Base-by-base conservation (phyloP, 2,797 vertebrate species). In the Botia kubotai region DNA sequence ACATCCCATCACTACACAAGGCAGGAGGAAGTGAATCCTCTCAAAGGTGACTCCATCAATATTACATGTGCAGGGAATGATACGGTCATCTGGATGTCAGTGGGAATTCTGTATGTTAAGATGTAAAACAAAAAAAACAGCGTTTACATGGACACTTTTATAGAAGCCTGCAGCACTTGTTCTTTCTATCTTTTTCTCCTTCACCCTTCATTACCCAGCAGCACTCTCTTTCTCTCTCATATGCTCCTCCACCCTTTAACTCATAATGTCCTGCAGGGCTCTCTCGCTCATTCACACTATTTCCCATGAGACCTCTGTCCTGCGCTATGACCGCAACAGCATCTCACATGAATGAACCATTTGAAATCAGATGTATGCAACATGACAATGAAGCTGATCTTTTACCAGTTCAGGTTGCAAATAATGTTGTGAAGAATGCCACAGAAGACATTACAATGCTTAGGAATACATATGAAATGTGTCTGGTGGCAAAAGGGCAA, bases 161-260 rank as follows among this genome's bases (percentile, higher is more conserved):
- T 83, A 70, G 33, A 79, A 82, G 83, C 88, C 83, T 80, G 80
- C 36, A 77, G 87, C 85, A 50, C 82, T 88, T 72, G 79, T 86
- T 86, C 82, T 33, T 75, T 82, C 62, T 89, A 80, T 85, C 86
- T 88, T 88, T 90, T 86, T 88, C 87, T 84, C 84, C 85, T 87
- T 86, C 86, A 66, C 83, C 82, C 75, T 79, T 87, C 60, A 83
- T 88, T 83, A 85, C 79, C 86, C 81, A 19, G 74, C 60, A 67
- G 82, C 84, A 58, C 57, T 80, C 79, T 75, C 60, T 84, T 79
- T 80, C 86, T 81, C 77, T 48, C 72, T 50, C 26, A 46, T 21
- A 75, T 58, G 33, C 55, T 57, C 48, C 29, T 43, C 52, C 33
- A 73, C 48, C 48, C 60, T 67, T 79, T 63, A 79, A 67, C 23